Conservation (phyloP, 2,113 vertebrate genomes). For the Plotosus lineatus region DNA sequence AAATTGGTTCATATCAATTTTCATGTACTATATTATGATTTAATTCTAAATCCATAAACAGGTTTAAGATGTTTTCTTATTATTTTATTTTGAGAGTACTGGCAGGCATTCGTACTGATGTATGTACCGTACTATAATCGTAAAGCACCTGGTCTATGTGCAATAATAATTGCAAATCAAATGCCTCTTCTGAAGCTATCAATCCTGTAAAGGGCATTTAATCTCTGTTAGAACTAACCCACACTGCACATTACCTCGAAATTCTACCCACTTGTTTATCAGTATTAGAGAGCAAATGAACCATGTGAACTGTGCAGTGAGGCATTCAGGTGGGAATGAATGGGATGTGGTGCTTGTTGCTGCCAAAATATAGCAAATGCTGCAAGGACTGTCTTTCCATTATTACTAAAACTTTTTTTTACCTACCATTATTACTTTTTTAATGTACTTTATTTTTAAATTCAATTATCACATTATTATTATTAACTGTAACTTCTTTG, state of each 20-base stretch:
- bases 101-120: background rate
- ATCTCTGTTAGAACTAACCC: constrained; percentile 20
- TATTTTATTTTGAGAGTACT: background rate
- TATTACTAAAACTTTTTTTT: no score
- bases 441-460: no score
- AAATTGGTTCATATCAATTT: no score
- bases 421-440: no score
- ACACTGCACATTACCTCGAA: background rate
- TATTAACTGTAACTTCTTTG: background rate
- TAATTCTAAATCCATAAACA: background rate
- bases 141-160: background rate
- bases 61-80: background rate
- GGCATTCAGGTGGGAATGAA: constrained; percentile 46
- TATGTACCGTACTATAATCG: background rate
- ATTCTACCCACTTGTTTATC: constrained; percentile 55
- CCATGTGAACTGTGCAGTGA: constrained; percentile 49
- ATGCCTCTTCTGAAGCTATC: background rate
- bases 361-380: constrained; percentile 17
- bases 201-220: background rate
- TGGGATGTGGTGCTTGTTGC: constrained; percentile 31
- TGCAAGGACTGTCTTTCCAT: constrained; percentile 16
- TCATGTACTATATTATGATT: background rate
- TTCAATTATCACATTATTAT: no score
- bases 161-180: background rate
- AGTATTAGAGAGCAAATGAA: constrained; percentile 66